Evolutionary conservation across 2,113 vertebrate species (phyloP), one percentile per base, ranked within the genome.

Genomic region (Saguinus midas): DNA sequence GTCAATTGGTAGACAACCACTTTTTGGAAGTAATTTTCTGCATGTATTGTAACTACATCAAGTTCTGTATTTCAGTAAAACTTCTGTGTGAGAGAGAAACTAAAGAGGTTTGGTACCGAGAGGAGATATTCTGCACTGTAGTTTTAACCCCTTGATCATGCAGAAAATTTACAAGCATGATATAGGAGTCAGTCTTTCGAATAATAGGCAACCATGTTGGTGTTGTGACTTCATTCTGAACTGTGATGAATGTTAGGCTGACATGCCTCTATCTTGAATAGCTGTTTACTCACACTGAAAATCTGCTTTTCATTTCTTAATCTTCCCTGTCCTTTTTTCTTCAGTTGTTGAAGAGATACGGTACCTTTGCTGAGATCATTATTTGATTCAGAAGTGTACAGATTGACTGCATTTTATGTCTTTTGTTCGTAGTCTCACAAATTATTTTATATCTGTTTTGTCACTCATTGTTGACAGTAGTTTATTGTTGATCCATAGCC

Each of bases 131-230:
- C 6, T 16, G 73, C 45, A 32, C 52, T 55, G 0, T 18, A 43
- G 79, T 55, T 73, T 61, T 11, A 70, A 17, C 0, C 1, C 17
- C n/a, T 40, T 29, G 27, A 40, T 21, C 40, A 55, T 70, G 9
- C 8, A 32, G 61, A 32, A 45, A 2, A 4, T 10, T 14, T 8
- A 8, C 13, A 9, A 4, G 37, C 23, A 5, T 5, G 0, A 8
- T 5, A 12, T 12, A 27, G n/a, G 73, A 2, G 14, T 40, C 43
- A 1, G 11, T 29, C 43, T 23, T 57, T 57, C 6, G n/a, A 29
- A 4, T 20, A 18, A 64, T 48, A 70, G 80, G 23, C 16, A 48
- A 8, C 25, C 0, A 1, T 1, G 0, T 8, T 25, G 25, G 20
- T 27, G 16, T 81, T 9, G 6, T 27, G 68, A 18, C 66, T 76